Percentiles rank a stretch among this genome's conserved stretches.
These are phyloP conservation scores for Anseranas semipalmata DNA, from an alignment of 2,113 vertebrate genomes.

Conservation along the genomic window DNA sequence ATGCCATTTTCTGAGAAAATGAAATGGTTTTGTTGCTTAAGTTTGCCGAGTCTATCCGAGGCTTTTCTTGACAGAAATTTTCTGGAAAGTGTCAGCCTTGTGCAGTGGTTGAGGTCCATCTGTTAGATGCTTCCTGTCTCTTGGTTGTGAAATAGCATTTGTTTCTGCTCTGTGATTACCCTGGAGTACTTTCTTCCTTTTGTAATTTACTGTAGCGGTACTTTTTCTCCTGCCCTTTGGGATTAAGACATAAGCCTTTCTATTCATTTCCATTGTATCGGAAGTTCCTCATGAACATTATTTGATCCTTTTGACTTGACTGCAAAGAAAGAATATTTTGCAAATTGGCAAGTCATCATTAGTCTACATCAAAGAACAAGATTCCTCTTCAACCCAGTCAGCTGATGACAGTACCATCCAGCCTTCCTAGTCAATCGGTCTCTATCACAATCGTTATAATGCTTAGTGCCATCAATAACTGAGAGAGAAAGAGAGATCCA, in stretches of 20 bases:
- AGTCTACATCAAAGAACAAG: not conserved
- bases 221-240: not conserved
- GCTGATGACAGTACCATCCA: not conserved
- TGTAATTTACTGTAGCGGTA: not conserved
- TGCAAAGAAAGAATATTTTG: not conserved
- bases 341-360: not conserved
- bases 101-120: not conserved
- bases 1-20: not conserved
- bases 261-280: not conserved
- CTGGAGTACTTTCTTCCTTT: not conserved
- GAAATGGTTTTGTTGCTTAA: not conserved
- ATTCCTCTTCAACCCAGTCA: rapidly evolving
- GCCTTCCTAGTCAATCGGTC: not conserved
- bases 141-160: not conserved
- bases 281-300: not conserved
- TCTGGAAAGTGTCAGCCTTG: not conserved
- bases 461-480: not conserved
- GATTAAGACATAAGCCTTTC: not conserved
- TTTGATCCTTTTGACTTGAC: not conserved
- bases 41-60: not conserved
- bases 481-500: not conserved
- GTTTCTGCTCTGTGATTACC: not conserved
- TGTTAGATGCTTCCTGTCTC: not conserved
- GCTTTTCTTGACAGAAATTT: not conserved
- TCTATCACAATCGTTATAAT: rapidly evolving